phyloP scores from a whole-genome alignment of 2,113 vertebrate species.

The Calidris pygmaea region DNA sequence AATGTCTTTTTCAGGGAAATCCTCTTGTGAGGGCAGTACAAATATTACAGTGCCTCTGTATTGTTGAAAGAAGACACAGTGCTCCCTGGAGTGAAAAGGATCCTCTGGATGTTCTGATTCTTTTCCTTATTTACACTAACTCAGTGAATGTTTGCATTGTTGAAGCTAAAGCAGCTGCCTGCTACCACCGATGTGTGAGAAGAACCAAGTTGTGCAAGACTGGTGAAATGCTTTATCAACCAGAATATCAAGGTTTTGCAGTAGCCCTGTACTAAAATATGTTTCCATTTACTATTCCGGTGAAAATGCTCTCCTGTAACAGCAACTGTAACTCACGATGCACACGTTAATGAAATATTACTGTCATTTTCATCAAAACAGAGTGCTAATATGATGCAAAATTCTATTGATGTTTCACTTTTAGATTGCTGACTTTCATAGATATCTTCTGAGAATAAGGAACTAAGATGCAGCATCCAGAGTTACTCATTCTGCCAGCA shows the following conservation, averaged over 20 bases:
- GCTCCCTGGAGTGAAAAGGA: background rate
- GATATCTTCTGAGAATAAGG: background rate
- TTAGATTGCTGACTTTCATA: background rate
- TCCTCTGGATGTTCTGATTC: rapidly evolving
- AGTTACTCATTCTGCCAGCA: background rate
- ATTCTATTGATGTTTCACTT: background rate
- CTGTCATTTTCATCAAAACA: background rate
- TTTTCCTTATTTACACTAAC: background rate
- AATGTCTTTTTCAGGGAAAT: background rate
- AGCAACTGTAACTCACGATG: background rate
- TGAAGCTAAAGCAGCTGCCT: background rate
- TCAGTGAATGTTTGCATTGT: background rate
- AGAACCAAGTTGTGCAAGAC: background rate
- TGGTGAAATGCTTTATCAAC: background rate
- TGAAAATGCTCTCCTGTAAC: background rate
- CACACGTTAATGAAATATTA: background rate
- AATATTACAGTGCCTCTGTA: background rate
- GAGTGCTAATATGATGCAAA: background rate
- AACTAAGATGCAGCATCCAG: background rate
- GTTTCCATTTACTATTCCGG: background rate
- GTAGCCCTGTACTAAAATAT: background rate
- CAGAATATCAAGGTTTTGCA: background rate
- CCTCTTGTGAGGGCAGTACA: background rate
- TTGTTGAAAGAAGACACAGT: background rate
- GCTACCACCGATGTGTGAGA: background rate